phyloP scores from a whole-genome alignment of 2,113 vertebrate genomes.

The Hypanus sabinus region DNA sequence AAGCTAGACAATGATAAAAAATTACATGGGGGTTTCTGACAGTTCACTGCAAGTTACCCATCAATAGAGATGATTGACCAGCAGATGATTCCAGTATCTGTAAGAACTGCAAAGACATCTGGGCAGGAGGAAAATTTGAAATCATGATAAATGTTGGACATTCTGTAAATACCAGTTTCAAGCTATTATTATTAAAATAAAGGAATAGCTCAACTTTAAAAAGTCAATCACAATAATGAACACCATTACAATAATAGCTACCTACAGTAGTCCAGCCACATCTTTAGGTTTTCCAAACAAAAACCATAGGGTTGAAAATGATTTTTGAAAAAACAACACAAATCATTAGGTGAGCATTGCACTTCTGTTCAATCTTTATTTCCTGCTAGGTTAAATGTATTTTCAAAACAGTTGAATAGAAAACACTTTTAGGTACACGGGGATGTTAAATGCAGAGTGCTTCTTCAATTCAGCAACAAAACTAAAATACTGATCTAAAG shows the following conservation, averaged over 20 bases:
- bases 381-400: neutral
- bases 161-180: neutral
- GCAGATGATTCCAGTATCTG: neutral
- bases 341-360: neutral
- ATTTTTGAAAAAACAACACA: neutral
- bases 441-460: neutral
- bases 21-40: neutral
- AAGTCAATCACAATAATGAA: neutral
- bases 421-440: neutral
- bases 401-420: neutral
- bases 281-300: neutral
- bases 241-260: no score
- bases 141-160: neutral
- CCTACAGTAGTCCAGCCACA: neutral
- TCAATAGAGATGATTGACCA: slow-evolving; percentile 5
- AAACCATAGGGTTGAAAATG: neutral
- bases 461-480: neutral
- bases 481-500: neutral
- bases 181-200: neutral
- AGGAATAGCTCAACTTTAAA: neutral
- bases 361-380: neutral
- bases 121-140: neutral
- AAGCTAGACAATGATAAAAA: neutral
- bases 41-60: neutral
- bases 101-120: neutral